phyloP scores from a whole-genome alignment of 1,140 invertebrate genomes.

The Heliconius nattereri region DNA sequence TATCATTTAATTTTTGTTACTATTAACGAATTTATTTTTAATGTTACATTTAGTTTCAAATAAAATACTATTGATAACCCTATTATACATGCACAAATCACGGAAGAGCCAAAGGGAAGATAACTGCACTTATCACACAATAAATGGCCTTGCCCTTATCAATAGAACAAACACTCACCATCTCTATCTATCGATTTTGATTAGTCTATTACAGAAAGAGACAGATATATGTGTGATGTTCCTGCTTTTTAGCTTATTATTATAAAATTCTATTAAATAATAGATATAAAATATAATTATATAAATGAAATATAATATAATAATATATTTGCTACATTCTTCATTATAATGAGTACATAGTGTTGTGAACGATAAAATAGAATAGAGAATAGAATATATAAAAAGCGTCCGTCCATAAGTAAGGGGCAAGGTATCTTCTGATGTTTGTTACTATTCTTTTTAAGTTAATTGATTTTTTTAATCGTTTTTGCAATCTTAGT shows the following conservation, averaged over 20 bases:
- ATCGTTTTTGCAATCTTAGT: no score
- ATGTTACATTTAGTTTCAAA: neutral
- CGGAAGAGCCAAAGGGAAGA: conserved; percentile 38
- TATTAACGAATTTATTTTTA: neutral
- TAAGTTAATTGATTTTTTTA: no score
- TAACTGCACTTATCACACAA: conserved; percentile 39
- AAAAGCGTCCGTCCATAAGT: no score
- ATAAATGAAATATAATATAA: neutral
- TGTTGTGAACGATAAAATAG: no score
- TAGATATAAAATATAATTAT: neutral
- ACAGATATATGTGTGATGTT: neutral
- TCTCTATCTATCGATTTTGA: conserved; percentile 28
- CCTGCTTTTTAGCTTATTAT: neutral
- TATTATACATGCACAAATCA: conserved; percentile 35
- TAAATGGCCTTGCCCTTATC: conserved; percentile 40
- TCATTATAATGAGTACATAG: no score
- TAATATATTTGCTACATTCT: neutral
- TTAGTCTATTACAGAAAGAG: conserved; percentile 25
- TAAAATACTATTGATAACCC: conserved; percentile 1
- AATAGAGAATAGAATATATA: no score
- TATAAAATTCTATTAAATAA: neutral
- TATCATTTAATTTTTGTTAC: neutral
- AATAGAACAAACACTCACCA: conserved; percentile 26
- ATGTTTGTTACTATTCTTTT: no score
- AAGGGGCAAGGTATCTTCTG: no score